Evolutionary conservation across 2,797 vertebrate genomes (phyloP).

Genomic region (Orestias chungarensis): DNA sequence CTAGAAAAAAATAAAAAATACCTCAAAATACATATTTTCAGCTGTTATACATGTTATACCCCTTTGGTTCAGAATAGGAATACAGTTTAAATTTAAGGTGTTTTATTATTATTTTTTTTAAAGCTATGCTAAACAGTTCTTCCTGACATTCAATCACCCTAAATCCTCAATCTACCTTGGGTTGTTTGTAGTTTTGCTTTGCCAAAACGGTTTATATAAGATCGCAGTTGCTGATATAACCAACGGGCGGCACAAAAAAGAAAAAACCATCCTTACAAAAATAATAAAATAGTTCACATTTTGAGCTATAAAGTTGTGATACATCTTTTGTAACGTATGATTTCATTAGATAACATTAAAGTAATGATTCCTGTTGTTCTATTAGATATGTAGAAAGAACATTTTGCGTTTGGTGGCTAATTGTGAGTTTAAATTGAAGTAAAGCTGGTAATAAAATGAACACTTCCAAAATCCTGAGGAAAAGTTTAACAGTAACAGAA

Average conservation of each 20-base stretch:
- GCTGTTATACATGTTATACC: no score
- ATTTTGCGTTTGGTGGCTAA: not conserved
- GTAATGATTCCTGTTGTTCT: not conserved
- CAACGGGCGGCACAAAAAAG: not conserved
- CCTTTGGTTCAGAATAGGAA: no score
- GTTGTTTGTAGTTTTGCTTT: not conserved
- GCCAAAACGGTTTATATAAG: not conserved
- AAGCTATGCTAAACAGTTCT: not conserved
- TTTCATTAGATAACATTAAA: not conserved
- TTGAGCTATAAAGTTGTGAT: not conserved
- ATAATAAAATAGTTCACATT: not conserved
- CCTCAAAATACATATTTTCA: no score
- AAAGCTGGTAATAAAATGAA: not conserved
- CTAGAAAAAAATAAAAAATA: no score
- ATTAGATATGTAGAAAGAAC: no score
- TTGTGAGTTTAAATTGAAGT: not conserved
- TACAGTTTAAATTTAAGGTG: no score
- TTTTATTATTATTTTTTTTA: no score
- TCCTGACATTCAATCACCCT: not conserved
- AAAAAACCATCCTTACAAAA: not conserved
- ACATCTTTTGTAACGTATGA: no score
- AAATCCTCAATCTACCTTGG: not conserved
- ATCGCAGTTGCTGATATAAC: not conserved
- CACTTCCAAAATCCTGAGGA: not conserved
- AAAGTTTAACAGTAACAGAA: not conserved